These are phyloP conservation scores for Chloroceryle amazona DNA, from an alignment of 2,797 vertebrate species.

Conservation along the genomic window DNA sequence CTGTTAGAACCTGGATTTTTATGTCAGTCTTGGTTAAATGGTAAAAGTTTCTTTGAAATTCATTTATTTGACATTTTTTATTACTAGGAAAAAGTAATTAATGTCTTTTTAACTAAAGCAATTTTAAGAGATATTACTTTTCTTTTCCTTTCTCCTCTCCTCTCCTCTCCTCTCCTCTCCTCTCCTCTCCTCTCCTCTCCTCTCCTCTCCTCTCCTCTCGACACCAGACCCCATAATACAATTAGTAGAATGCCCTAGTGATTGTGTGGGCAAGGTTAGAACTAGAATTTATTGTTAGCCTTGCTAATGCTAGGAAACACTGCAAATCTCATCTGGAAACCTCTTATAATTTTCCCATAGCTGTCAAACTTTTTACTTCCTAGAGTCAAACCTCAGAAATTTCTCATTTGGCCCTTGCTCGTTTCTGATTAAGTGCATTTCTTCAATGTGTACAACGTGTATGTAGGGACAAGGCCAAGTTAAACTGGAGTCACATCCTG, in stretches of 20 bases:
- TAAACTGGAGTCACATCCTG: not conserved
- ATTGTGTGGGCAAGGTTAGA: not conserved
- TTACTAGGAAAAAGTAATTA: not conserved
- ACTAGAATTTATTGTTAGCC: not conserved
- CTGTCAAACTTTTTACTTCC: not conserved
- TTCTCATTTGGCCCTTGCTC: not conserved
- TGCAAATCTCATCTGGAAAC: not conserved
- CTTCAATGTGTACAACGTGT: not conserved
- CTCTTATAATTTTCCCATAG: not conserved
- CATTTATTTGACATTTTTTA: not conserved
- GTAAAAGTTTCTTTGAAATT: not conserved
- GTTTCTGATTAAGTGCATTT: not conserved
- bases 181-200: no score
- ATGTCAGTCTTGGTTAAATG: not conserved
- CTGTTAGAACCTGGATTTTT: not conserved
- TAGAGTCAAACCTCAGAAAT: not conserved
- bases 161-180: no score
- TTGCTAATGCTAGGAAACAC: not conserved
- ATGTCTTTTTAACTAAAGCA: not conserved
- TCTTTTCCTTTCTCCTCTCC: no score
- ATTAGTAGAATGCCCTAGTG: not conserved
- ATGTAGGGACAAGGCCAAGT: not conserved
- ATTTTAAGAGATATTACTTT: not conserved
- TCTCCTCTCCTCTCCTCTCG: not conserved
- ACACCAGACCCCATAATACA: not conserved